Base-by-base conservation (phyloP, 1,140 invertebrate species). In the Lycorma delicatula region DNA sequence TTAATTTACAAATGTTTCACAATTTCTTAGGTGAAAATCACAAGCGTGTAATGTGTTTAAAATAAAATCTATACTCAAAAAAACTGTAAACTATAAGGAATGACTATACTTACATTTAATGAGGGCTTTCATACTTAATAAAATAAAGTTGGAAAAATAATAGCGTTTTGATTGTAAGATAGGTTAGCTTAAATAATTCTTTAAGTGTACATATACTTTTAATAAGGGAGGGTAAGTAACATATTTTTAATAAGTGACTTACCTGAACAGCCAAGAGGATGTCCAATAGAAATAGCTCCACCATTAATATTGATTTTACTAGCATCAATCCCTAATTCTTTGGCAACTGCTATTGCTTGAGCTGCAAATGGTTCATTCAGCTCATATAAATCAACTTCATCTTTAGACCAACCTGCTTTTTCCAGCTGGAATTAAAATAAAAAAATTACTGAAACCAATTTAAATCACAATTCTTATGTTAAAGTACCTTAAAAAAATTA, bases 321-420 rank as follows among this genome's bases (percentile, higher is more conserved):
- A 0, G 72, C 53, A 72, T 92, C 80, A 57, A 91, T 54, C 12
- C 79, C 77, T 1, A 97, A 75, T 59, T 80, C 76, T 52, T 77
- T 74, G 1, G 82, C 54, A 26, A 86, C 83, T 22, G 81, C 81
- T 16, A 93, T 63, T 0, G 83, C 75, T 72, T 92, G 86, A 12
- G 81, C 79, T 13, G 89, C 87, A 72, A 91, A 93, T 0, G 87
- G 89, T 74, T 93, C 90, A 66, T 93, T 93, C 41, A 97, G 70
- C 76, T 97, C 93, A 69, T 84, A 89, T 1, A 93, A 72, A 76
- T 95, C 91, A 25, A 96, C 89, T 60, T 92, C 83, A 16, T 89
- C 81, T 41, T 85, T 81, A 0, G 68, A 74, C 91, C 90, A 93
- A 3, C 78, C 77, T n/a, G 84, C 81, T 76, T 89, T 91, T 54